Evolutionary conservation across 2,113 vertebrate genomes (phyloP), one percentile per base, ranked within the genome.

Genomic region (Apteryx owenii): DNA sequence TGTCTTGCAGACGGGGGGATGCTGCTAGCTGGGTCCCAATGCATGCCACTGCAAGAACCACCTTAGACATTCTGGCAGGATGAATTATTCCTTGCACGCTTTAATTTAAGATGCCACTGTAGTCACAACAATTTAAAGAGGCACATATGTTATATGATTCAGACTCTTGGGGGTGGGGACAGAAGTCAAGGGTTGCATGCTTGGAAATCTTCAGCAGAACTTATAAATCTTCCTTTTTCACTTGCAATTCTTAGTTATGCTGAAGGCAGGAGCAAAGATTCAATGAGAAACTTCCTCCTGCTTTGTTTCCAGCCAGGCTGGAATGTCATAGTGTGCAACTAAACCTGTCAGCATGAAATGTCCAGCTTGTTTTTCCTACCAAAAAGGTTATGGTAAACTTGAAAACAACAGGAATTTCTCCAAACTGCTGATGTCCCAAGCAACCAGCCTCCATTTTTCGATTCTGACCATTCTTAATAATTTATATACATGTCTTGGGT

Each of bases 401-500:
- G 87, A 94, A 89, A 95, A 91, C 81, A 85, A 85, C 81, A 87
- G 91, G 85, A 97, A 91, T 4, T 0, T 58, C 84, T 96, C 89
- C 93, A 96, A 62, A 56, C 38, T 72, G 51, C 75, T 72, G 89
- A 70, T 76, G 66, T 69, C 89, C 84, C 87, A 85, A 84, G 56
- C 95, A 87, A 87, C 78, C 71, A 85, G 81, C 70, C 53, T 93
- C 62, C 2, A 5, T n/a, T 94, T 53, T 79, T 80, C 22, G 95
- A 50, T 94, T 93, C 75, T 89, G 75, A 77, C 62, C 68, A 85
- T 65, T 85, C 78, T 97, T 91, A 96, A 93, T 93, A 94, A 94
- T 88, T 96, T 85, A 91, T 89, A 51, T 88, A 31, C n/a, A 4
- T 65, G 33, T 78, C 80, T 73, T 89, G 19, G 19, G 29, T 73